phyloP scores from a whole-genome alignment of 2,113 vertebrate genomes.

The Emydura subglobosa region DNA sequence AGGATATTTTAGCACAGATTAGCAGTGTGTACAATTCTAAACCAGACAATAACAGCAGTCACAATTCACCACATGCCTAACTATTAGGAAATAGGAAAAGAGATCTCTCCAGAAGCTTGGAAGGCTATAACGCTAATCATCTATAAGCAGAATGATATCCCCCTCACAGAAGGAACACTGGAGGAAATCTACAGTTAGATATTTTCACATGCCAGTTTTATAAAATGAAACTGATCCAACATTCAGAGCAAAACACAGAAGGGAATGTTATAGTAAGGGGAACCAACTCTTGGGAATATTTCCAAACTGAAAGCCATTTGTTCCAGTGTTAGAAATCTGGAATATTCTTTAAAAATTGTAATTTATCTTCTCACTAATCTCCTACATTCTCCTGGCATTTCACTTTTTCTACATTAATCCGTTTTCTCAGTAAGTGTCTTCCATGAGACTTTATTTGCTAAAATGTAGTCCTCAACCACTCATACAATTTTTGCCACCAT shows the following conservation, averaged over 20 bases:
- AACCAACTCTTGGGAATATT: constrained; percentile 5
- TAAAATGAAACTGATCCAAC: constrained; percentile 24
- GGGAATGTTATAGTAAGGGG: constrained; percentile 20
- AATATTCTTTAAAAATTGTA: background rate
- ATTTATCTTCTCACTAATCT: background rate
- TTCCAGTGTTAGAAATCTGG: constrained; percentile 13
- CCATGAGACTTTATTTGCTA: accelerated
- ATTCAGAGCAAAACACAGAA: background rate
- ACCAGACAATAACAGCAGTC: accelerated
- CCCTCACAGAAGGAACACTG: background rate
- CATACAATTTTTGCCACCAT: background rate
- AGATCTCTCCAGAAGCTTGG: background rate
- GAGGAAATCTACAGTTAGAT: background rate
- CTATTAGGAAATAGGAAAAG: background rate
- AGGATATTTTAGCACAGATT: too few relatives aligned
- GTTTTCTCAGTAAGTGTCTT: background rate
- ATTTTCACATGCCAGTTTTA: constrained; percentile 8
- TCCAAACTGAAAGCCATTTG: constrained; percentile 23
- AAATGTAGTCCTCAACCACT: background rate
- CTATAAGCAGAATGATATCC: background rate
- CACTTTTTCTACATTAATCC: background rate
- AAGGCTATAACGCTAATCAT: background rate
- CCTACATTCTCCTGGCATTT: background rate
- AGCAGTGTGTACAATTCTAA: accelerated
- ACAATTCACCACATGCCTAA: background rate